A percentile compares a stretch with the other conserved stretches of the same genome.
phyloP scores from a whole-genome alignment of 1,140 invertebrate species.

The Eubasilissa regina region DNA sequence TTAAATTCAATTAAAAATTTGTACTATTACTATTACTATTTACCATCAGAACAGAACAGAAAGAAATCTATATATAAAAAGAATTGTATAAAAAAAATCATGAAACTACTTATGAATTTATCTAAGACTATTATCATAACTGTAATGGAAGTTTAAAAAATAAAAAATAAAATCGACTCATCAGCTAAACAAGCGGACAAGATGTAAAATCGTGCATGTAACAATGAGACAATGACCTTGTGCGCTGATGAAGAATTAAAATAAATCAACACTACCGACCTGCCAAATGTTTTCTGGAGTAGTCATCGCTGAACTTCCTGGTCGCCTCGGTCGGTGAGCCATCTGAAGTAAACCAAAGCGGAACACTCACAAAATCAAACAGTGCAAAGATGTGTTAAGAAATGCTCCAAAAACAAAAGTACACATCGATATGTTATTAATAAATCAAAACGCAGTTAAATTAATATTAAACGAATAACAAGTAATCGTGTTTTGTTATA shows the following conservation, averaged over 20 bases:
- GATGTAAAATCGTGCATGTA: background rate
- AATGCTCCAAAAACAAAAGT: background rate
- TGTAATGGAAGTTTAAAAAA: too few species aligned
- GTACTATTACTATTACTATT: too few species aligned
- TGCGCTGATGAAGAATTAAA: background rate
- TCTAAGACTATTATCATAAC: too few species aligned
- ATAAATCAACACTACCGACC: slow-evolving; percentile 63
- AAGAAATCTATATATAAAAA: too few species aligned
- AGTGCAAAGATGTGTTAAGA: slow-evolving; percentile 43
- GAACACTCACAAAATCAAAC: slow-evolving; percentile 61
- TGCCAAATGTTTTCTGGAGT: slow-evolving; percentile 71
- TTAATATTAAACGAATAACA: too few species aligned
- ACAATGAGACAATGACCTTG: background rate
- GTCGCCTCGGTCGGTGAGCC: slow-evolving; percentile 68
- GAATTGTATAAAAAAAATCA: too few species aligned
- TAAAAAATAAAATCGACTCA: background rate
- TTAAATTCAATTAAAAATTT: too few species aligned
- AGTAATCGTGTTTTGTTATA: too few species aligned
- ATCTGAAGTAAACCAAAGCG: slow-evolving; percentile 70
- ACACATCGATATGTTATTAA: background rate
- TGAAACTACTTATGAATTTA: too few species aligned
- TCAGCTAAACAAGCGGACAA: background rate
- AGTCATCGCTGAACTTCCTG: slow-evolving; percentile 71
- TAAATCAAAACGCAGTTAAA: too few species aligned
- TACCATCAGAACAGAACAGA: too few species aligned